Percentiles rank a stretch among this genome's conserved stretches.
Conservation (phyloP, 2,797 vertebrate genomes). For the Peromyscus nudipes region DNA sequence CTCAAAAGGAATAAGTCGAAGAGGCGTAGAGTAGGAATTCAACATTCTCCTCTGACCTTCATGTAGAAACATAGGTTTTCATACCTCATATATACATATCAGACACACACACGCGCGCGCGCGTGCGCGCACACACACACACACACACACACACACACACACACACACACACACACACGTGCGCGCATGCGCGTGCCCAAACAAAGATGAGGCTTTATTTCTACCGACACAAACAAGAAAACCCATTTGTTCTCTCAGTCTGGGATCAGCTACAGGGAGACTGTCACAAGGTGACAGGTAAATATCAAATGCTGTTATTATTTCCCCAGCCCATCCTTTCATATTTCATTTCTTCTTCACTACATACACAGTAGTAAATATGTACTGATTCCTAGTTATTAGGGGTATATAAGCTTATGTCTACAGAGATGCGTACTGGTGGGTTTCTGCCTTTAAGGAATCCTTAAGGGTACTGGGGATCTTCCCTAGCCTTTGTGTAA, state of each 20-base stretch:
- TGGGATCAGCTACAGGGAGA: neutral
- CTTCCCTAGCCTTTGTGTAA: neutral
- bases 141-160: neutral
- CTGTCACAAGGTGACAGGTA: neutral
- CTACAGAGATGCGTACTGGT: neutral
- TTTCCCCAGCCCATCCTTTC: neutral
- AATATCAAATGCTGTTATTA: neutral
- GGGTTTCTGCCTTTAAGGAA: neutral
- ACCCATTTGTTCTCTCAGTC: neutral
- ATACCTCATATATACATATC: neutral
- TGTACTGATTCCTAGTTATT: neutral
- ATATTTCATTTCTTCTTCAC: neutral
- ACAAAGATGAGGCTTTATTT: neutral
- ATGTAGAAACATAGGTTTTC: neutral
- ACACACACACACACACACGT: neutral
- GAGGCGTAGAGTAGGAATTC: neutral
- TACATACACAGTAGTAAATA: neutral
- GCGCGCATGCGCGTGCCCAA: too few relatives aligned
- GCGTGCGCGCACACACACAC: too few relatives aligned
- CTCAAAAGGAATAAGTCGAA: neutral
- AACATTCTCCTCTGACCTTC: neutral
- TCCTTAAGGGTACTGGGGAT: neutral
- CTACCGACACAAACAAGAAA: neutral
- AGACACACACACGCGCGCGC: too few relatives aligned
- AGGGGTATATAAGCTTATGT: neutral